Base-by-base conservation (phyloP, 2,888 invertebrate species). In the Priocnemis perturbator region DNA sequence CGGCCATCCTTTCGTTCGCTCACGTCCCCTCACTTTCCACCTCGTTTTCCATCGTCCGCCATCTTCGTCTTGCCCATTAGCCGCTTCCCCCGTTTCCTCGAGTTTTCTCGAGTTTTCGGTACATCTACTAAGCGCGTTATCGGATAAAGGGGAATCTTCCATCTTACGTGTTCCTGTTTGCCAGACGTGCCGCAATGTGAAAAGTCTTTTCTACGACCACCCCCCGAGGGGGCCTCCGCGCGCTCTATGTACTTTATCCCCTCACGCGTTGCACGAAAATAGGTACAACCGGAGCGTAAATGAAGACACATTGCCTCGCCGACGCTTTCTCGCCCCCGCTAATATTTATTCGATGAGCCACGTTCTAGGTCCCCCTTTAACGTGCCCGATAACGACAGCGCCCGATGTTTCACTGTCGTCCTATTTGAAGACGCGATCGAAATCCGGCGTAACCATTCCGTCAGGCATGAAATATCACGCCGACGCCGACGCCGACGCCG, bases 121-220 rank as follows among this genome's bases (percentile, higher is more conserved):
- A 70, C 69, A 73, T 69, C 76, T 73, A 65, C 56, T 72, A 68
- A 75, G 63, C 75, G 67, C 63, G 73, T 75, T 67, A 73, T 55
- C 45, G 63, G 72, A 76, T 70, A 68, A 68, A 67, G 55, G 44
- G 56, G 59, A 66, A 48, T 37, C 59, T 64, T 60, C 67, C 59
- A 56, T 65, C 65, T 71, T 64, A 20, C 52, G 55, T 52, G 50
- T 37, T 65, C 61, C 60, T 58, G 37, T 57, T 37, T 19, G 50
- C 19, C n/a, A 3, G 19, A 50, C 50, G 50, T 50, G 50, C 50
- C 50, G 50, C 37, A 37, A 37, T 11, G 37, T 37, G 37, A 9
- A 37, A 37, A 37, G 37, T 11, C 37, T 37, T 26, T 26, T 37
- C 37, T 37, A 37, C 37, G 37, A 37, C 37, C 37, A 11, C 37